Conservation (phyloP, 2,888 invertebrate genomes). For the Pollenia labialis region DNA sequence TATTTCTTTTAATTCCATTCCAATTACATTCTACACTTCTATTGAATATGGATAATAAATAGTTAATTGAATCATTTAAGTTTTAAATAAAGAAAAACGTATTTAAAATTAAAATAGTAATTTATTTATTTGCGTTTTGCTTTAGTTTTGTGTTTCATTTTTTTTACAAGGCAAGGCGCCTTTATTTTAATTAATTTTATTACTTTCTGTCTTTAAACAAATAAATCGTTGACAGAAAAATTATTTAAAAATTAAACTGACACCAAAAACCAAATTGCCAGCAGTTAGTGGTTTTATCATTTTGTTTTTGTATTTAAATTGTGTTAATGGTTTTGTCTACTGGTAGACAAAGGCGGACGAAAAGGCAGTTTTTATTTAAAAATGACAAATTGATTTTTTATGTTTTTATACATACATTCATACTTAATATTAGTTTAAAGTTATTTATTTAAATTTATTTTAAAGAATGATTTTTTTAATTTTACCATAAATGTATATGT, state of each 20-base stretch:
- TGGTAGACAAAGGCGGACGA: not conserved
- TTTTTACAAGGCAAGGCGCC: conserved; percentile 40
- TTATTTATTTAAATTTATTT: conserved; percentile 1
- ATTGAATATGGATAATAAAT: conserved; percentile 22
- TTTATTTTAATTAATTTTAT: conserved; percentile 43
- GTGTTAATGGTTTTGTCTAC: conserved; percentile 12
- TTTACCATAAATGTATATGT: too few relatives aligned
- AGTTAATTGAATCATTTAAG: conserved; percentile 35
- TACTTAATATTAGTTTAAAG: not conserved
- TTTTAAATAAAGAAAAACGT: not conserved
- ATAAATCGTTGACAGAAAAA: conserved; percentile 15
- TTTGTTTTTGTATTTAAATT: conserved; percentile 21
- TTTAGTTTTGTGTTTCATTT: not conserved
- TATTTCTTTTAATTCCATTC: not conserved
- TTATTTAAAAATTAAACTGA: not conserved
- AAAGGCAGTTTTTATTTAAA: conserved; percentile 1
- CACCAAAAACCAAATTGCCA: conserved; percentile 29
- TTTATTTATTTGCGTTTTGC: not conserved
- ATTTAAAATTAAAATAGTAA: not conserved
- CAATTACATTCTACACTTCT: not conserved
- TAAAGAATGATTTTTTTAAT: too few relatives aligned
- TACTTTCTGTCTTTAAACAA: conserved; percentile 14
- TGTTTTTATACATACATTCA: conserved; percentile 4
- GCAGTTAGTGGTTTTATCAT: not conserved
- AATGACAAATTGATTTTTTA: conserved; percentile 50